Base-by-base conservation (phyloP, 2,797 vertebrate genomes). In the Siniperca scherzeri region DNA sequence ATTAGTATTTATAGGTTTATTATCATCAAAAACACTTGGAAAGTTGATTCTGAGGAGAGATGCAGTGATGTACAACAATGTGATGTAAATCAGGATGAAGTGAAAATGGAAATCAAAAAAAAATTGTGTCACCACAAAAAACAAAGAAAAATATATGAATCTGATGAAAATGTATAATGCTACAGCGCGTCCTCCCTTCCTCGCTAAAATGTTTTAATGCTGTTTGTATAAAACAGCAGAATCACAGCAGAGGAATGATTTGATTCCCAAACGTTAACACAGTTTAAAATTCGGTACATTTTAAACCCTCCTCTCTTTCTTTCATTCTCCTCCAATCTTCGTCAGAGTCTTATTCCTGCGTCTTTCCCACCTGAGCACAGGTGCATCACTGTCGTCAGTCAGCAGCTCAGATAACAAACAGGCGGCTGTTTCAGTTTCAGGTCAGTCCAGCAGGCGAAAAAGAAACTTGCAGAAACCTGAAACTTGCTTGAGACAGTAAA, bases 21-120 rank as follows among this genome's bases (percentile, higher is more conserved):
- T 61, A 55, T 77, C 44, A 40, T n/a, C 42, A 22, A 1, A 57
- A 64, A 81, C 66, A 56, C 57, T 74, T n/a, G 27, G 7, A 14
- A 42, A 50, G 66, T 36, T 50, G 57, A 57, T 48, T n/a, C 38
- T 7, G 50, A 36, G 56, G 10, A 19, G 56, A 61, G 36, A 33
- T 38, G 40, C 16, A 25, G 14, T 3, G 27, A 62, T 19, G 42
- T 1, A 22, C 46, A n/a, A 55, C 66, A 40, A 48, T 12, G 56
- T 14, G 30, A 30, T 48, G 22, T 50, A 14, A 42, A 36, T n/a
- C 21, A 21, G 5, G 36, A 27, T 55, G 8, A 4, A 53, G 22
- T 21, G 46, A 50, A 69, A 69, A 25, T 42, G n/a, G 14, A 5
- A 38, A 42, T 42, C 17, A 16, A 12, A 38, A 1, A 27, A 57